A percentile compares a stretch with the other conserved stretches of the same genome.
Evolutionary conservation across 2,113 vertebrate genomes (phyloP).

Genomic region (Bos javanicus): DNA sequence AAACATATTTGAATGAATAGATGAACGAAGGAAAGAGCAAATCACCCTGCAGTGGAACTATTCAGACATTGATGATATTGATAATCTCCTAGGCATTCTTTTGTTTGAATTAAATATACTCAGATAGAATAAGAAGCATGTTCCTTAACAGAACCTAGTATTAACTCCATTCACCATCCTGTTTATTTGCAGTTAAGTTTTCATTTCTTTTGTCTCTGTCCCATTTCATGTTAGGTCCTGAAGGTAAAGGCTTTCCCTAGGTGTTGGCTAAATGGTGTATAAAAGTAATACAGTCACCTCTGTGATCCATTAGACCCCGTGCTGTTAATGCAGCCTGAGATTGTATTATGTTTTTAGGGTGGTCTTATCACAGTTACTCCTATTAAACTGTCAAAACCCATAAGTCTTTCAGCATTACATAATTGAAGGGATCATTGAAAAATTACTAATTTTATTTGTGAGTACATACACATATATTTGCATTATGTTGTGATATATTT

Average conservation of each 20-base stretch:
- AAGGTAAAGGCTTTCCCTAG: neutral
- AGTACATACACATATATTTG: neutral
- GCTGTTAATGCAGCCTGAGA: neutral
- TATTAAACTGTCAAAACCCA: neutral
- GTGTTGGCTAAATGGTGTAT: neutral
- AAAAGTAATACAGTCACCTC: neutral
- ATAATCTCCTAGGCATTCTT: neutral
- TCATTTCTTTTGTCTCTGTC: neutral
- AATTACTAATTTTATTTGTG: neutral
- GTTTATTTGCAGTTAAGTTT: neutral
- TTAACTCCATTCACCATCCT: neutral
- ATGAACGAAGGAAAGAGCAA: conserved; percentile 7
- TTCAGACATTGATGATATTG: neutral
- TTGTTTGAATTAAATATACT: conserved; percentile 3
- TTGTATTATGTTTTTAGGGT: neutral
- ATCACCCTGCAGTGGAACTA: neutral
- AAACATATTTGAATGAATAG: neutral
- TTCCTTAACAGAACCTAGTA: neutral
- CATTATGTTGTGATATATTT: neutral
- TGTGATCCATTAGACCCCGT: neutral
- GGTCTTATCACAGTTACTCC: neutral
- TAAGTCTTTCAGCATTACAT: neutral
- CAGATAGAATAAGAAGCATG: neutral
- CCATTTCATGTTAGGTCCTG: neutral
- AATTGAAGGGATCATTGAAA: neutral